Evolutionary conservation across 2,113 vertebrate species (phyloP).

Genomic region (Chamaetylas fuelleborni): DNA sequence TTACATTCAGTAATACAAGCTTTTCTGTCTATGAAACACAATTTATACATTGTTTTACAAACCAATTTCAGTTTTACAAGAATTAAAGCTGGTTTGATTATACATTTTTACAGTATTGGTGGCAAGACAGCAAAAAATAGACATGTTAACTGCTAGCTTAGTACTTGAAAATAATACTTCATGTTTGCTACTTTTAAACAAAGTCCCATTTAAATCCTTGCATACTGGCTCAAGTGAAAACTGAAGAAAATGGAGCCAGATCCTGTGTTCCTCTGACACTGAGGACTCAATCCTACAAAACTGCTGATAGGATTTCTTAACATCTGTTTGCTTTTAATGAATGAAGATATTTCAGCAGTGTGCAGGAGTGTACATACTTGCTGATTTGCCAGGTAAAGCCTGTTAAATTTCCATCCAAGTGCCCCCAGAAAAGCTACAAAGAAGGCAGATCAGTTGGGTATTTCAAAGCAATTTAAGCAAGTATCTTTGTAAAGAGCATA

Average conservation of each 20-base stretch:
- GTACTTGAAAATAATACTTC: slow-evolving; percentile 65
- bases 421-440: not conserved
- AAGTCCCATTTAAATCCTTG: slow-evolving; percentile 33
- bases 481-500: not conserved
- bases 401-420: not conserved
- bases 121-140: slow-evolving; percentile 53
- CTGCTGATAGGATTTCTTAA: not conserved
- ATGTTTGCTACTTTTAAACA: slow-evolving; percentile 33
- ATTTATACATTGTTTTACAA: slow-evolving; percentile 73
- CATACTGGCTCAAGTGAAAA: slow-evolving; percentile 15
- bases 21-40: slow-evolving; percentile 70
- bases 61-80: slow-evolving; percentile 68
- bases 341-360: not conserved
- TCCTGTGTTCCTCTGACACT: not conserved
- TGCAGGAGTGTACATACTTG: not conserved
- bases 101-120: slow-evolving; percentile 72
- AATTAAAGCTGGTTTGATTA: slow-evolving; percentile 69
- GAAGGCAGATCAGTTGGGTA: not conserved
- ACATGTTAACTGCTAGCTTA: slow-evolving; percentile 52
- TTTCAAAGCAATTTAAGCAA: not conserved
- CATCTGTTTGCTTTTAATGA: not conserved
- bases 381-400: not conserved
- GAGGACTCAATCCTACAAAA: not conserved
- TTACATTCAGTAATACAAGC: slow-evolving; percentile 75
- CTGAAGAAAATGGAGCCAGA: slow-evolving; percentile 12